Evolutionary conservation across 2,888 invertebrate genomes (phyloP).

Genomic region (Ryuthela nishihirai): DNA sequence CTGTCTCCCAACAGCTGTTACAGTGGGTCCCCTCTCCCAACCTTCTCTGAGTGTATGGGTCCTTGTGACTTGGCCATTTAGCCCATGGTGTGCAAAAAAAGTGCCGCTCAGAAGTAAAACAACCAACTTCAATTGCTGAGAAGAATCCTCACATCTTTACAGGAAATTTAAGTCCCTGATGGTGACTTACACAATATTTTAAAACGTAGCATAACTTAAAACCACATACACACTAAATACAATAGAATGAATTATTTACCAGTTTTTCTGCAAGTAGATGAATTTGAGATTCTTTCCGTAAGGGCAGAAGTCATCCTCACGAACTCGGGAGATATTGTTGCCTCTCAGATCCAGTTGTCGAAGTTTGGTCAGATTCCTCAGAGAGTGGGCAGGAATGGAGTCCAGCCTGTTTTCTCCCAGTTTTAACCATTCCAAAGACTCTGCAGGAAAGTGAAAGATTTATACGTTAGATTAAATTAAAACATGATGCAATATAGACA

Average conservation of each 20-base stretch:
- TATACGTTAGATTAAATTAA: not conserved
- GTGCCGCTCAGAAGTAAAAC: no score
- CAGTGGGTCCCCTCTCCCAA: no score
- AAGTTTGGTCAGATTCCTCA: conserved; percentile 77
- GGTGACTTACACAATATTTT: no score
- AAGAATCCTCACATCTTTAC: no score
- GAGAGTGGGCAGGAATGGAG: conserved; percentile 76
- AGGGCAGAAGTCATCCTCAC: conserved; percentile 81
- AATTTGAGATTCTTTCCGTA: conserved; percentile 89
- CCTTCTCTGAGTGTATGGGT: no score
- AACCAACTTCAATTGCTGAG: no score
- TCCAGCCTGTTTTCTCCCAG: conserved; percentile 74
- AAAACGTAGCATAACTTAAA: no score
- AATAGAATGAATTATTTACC: conserved; percentile 22
- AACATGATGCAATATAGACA: not conserved
- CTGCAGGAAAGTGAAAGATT: conserved; percentile 54
- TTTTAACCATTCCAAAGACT: conserved; percentile 85
- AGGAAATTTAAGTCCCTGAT: no score
- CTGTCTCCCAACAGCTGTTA: no score
- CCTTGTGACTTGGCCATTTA: no score
- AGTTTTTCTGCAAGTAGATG: conserved; percentile 69
- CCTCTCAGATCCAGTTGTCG: conserved; percentile 81
- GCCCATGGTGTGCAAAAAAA: no score
- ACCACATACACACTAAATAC: no score
- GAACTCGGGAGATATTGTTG: conserved; percentile 78